These are phyloP conservation scores for Nettapus auritus DNA, from an alignment of 2,113 vertebrate genomes.

Conservation along the genomic window DNA sequence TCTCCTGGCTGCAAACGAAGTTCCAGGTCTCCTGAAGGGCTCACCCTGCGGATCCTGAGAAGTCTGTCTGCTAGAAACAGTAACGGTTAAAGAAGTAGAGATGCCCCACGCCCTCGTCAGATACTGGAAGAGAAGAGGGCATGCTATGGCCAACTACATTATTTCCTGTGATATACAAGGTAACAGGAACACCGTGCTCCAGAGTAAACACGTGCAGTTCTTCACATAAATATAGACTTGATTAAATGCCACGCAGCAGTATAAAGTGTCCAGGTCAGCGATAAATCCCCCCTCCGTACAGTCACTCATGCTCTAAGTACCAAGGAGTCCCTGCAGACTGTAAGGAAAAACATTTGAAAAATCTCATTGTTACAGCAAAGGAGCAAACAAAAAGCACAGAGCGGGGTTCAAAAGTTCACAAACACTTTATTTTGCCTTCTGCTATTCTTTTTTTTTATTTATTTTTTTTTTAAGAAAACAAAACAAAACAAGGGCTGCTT, in stretches of 20 bases:
- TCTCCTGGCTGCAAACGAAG: neutral
- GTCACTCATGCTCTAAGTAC: neutral
- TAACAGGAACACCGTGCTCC: neutral
- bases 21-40: accelerated
- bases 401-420: conserved; percentile 61
- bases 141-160: neutral
- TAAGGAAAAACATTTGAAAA: neutral
- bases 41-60: neutral
- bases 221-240: neutral
- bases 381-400: conserved; percentile 51
- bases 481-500: conserved; percentile 62
- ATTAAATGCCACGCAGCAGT: neutral
- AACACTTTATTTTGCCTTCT: conserved; percentile 69
- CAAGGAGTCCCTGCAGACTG: neutral
- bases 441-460: conserved; percentile 61
- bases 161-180: neutral
- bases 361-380: neutral
- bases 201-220: neutral
- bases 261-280: neutral
- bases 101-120: neutral
- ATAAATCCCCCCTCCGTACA: neutral
- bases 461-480: conserved; percentile 65
- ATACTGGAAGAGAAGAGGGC: neutral
- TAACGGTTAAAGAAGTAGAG: neutral
- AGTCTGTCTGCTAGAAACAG: neutral